Conservation (phyloP, 2,113 vertebrate genomes). For the Cygnus buccinator region DNA sequence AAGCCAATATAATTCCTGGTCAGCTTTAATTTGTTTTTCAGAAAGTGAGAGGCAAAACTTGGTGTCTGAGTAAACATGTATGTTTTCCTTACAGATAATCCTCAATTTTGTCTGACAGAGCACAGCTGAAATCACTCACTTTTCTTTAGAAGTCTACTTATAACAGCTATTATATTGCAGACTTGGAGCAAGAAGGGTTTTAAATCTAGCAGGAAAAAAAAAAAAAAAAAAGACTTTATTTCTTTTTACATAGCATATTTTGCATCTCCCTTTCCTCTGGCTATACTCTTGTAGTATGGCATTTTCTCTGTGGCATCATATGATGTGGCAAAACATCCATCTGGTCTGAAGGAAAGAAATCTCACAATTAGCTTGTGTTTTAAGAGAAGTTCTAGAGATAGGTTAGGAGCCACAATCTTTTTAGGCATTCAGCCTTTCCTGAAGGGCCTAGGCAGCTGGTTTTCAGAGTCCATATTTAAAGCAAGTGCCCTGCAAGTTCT, state of each 20-base stretch:
- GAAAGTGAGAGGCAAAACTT: neutral
- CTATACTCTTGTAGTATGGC: neutral
- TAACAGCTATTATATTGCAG: neutral
- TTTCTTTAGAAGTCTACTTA: neutral
- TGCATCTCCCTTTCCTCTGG: neutral
- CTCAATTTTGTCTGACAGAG: neutral
- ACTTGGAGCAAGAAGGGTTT: neutral
- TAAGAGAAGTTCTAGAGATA: neutral
- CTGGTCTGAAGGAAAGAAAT: neutral
- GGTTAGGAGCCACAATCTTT: neutral
- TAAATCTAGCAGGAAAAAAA: neutral
- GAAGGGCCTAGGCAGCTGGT: neutral
- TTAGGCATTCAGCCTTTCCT: neutral
- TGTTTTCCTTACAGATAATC: neutral
- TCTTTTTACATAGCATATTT: neutral
- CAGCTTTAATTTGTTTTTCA: conserved; percentile 16
- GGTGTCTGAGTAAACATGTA: neutral
- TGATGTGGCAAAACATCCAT: neutral
- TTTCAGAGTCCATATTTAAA: neutral
- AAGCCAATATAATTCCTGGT: neutral
- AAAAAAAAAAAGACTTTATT: neutral
- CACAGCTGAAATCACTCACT: neutral
- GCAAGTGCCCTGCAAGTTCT: neutral
- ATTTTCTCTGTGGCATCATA: neutral
- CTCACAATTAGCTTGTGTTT: neutral